Percentiles rank a stretch among this genome's conserved stretches.
These are phyloP conservation scores for Muntiacus muntjak DNA, from an alignment of 2,113 vertebrate species.

Conservation along the genomic window DNA sequence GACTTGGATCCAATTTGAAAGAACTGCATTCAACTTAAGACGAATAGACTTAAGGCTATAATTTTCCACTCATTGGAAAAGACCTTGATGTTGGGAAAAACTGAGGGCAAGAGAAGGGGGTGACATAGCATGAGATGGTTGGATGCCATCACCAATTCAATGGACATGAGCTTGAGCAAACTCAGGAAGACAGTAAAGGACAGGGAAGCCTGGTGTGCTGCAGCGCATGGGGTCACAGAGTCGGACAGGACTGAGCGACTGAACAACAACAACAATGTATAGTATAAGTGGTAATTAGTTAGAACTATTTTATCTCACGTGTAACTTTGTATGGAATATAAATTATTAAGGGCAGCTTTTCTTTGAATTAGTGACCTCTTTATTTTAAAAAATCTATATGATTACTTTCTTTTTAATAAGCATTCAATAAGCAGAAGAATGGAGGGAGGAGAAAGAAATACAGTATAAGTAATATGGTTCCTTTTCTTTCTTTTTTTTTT, in stretches of 20 bases:
- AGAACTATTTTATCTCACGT: neutral
- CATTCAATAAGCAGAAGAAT: neutral
- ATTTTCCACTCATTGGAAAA: neutral
- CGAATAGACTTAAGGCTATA: neutral
- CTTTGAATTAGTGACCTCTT: neutral
- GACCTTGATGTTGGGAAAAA: neutral
- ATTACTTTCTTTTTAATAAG: neutral
- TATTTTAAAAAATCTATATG: neutral
- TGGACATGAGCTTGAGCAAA: neutral
- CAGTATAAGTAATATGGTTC: neutral
- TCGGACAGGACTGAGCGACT: fast-evolving
- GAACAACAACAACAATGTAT: neutral
- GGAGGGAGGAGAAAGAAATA: neutral
- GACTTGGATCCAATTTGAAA: neutral
- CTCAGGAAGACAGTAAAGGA: neutral
- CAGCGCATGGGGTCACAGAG: neutral
- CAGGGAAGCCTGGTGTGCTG: neutral
- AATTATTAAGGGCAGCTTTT: neutral
- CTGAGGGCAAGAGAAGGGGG: neutral
- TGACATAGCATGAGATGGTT: neutral
- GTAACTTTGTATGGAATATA: neutral
- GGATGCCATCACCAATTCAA: neutral
- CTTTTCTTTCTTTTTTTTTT: neutral
- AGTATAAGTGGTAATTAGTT: neutral
- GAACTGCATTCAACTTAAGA: neutral